Evolutionary conservation across 2,797 vertebrate genomes (phyloP).

Genomic region (Ctenochaetus hawaiiensis): DNA sequence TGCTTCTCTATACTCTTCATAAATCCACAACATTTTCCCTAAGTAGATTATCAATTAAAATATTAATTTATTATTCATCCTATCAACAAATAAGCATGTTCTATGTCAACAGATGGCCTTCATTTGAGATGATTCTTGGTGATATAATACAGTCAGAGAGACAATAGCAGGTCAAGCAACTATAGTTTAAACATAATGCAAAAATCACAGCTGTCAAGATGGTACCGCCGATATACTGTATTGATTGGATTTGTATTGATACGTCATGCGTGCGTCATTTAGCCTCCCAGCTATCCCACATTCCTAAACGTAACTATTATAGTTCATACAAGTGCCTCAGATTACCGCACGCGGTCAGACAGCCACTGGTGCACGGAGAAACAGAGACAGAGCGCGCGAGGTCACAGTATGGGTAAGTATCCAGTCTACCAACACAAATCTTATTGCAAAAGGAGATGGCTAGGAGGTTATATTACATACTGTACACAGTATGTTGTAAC

Average conservation of each 20-base stretch:
- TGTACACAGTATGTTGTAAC: not conserved
- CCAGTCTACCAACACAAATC: not conserved
- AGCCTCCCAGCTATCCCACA: slow-evolving; percentile 9
- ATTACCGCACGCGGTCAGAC: slow-evolving; percentile 53
- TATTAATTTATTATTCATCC: not conserved
- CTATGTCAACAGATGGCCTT: not conserved
- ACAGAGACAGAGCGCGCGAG: slow-evolving; percentile 29
- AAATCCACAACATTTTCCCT: not conserved
- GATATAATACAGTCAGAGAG: not conserved
- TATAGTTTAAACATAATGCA: not conserved
- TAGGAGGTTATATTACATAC: not conserved
- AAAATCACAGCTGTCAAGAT: not conserved
- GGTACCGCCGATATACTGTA: not conserved
- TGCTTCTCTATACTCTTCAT: not conserved
- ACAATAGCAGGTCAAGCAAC: not conserved
- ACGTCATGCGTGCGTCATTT: not conserved
- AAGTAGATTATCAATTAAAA: not conserved
- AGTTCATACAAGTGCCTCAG: slow-evolving; percentile 43
- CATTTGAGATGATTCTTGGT: not conserved
- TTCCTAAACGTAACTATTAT: slow-evolving; percentile 49
- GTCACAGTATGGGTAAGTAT: slow-evolving; percentile 73
- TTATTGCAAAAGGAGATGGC: not conserved
- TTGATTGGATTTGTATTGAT: not conserved
- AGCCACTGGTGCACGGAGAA: slow-evolving; percentile 10
- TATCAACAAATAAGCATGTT: not conserved